Conservation (phyloP, 2,888 invertebrate species). For the Caradrina clavipalpis region DNA sequence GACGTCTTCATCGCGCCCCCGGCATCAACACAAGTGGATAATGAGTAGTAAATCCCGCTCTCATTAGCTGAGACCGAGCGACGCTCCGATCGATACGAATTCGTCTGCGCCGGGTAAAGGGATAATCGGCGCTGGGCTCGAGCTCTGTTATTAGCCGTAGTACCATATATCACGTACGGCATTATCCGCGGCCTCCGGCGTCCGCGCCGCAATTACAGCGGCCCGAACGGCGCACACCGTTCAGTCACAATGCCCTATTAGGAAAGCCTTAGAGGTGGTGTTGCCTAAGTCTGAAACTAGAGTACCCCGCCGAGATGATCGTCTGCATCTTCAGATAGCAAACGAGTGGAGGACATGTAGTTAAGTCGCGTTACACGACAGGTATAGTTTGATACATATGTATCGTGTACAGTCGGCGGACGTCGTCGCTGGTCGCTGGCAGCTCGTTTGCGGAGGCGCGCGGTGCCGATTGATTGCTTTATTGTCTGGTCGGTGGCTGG, state of each 20-base stretch:
- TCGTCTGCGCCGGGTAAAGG: conserved; percentile 87
- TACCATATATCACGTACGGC: conserved; percentile 89
- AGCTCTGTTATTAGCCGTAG: conserved; percentile 88
- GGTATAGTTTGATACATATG: conserved; percentile 70
- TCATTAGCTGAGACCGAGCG: conserved; percentile 88
- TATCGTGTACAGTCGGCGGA: conserved; percentile 67
- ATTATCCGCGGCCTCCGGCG: conserved; percentile 87
- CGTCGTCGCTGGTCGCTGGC: conserved; percentile 69
- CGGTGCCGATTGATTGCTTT: conserved; percentile 88
- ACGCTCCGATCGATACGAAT: conserved; percentile 88
- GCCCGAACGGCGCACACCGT: conserved; percentile 75
- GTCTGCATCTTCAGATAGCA: conserved; percentile 43
- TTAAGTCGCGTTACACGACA: conserved; percentile 62
- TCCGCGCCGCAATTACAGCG: conserved; percentile 86
- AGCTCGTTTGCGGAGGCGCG: conserved; percentile 79
- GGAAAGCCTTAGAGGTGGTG: conserved; percentile 72
- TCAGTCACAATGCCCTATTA: conserved; percentile 82
- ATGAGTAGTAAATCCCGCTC: conserved; percentile 88
- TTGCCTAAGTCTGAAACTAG: conserved; percentile 58
- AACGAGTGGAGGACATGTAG: conserved; percentile 49
- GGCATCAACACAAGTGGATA: conserved; percentile 89
- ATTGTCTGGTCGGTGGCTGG: conserved; percentile 82
- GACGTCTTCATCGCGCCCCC: conserved; percentile 88
- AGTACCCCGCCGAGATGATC: conserved; percentile 56
- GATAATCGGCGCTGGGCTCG: conserved; percentile 86